phyloP scores from a whole-genome alignment of 2,113 vertebrate species.

The Erpornis zantholeuca region DNA sequence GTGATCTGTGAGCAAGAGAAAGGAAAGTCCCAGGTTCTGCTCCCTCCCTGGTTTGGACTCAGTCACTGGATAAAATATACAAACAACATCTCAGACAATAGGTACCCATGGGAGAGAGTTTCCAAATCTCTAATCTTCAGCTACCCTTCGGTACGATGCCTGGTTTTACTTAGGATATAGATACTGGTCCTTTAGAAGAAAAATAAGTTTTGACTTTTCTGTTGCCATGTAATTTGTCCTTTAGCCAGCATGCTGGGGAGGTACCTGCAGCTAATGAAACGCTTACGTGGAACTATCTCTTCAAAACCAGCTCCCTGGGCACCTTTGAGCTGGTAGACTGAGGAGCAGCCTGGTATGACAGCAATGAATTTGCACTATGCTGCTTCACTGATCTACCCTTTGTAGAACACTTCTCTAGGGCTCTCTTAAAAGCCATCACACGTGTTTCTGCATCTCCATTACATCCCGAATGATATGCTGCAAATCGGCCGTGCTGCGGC shows the following conservation, averaged over 20 bases:
- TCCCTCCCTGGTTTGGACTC: not conserved
- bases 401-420: slow-evolving; percentile 51
- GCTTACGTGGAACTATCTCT: not conserved
- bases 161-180: not conserved
- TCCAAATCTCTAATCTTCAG: not conserved
- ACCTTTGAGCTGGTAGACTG: not conserved
- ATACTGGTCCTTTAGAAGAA: not conserved
- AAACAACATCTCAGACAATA: not conserved
- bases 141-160: not conserved
- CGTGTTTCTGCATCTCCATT: slow-evolving; percentile 15
- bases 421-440: slow-evolving; percentile 48
- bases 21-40: not conserved
- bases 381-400: slow-evolving; percentile 31
- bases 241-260: not conserved
- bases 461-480: not conserved
- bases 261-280: not conserved
- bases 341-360: not conserved
- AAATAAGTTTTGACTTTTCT: not conserved
- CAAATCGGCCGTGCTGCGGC: not conserved
- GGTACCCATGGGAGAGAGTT: not conserved
- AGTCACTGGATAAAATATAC: not conserved
- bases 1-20: not conserved
- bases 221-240: not conserved
- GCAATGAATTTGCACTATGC: slow-evolving; percentile 14
- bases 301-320: slow-evolving; percentile 9